Base-by-base conservation (phyloP, 2,113 vertebrate species). In the Solenodon paradoxus region DNA sequence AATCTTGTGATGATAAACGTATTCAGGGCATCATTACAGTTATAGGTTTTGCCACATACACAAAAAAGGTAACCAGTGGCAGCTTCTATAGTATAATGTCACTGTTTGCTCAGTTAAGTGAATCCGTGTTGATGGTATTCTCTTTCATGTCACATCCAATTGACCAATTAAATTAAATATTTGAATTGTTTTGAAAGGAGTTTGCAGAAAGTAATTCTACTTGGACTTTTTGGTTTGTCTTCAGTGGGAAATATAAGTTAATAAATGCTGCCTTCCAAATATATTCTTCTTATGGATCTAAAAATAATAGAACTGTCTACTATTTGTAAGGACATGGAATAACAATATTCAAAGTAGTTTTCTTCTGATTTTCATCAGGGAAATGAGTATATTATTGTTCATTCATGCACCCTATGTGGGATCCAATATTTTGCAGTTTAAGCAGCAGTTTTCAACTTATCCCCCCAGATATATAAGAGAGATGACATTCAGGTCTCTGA, bases 111-210 rank as follows among this genome's bases (percentile, higher is more conserved):
- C 86, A 91, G 77, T 77, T 78, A 74, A 90, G 53, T 72, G 71
- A 93, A 87, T 83, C 55, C 79, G 75, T 80, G 22, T 79, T 79
- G n/a, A 53, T 92, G 32, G n/a, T 49, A 79, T 95, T 89, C 63
- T 83, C 93, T 89, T 95, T 88, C 68, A 85, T 26, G 55, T 83
- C 68, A 69, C 85, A 94, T 94, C 55, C 49, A 61, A 92, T 95
- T 89, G 94, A 96, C 88, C 38, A 77, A 92, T 66, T 80, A 86
- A 69, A 94, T 91, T 59, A 61, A 88, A 82, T 74, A 82, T 95
- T 77, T 88, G 61, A 96, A 78, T 53, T 80, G 38, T 57, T 97
- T 81, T 94, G 24, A 81, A 91, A 93, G 24, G 42, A 90, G 4
- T 91, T 71, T 82, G 47, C 55, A 93, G 82, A 77, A 96, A 49